These are phyloP conservation scores for Hyposoter didymator DNA, from an alignment of 2,888 invertebrate genomes.

Conservation along the genomic window DNA sequence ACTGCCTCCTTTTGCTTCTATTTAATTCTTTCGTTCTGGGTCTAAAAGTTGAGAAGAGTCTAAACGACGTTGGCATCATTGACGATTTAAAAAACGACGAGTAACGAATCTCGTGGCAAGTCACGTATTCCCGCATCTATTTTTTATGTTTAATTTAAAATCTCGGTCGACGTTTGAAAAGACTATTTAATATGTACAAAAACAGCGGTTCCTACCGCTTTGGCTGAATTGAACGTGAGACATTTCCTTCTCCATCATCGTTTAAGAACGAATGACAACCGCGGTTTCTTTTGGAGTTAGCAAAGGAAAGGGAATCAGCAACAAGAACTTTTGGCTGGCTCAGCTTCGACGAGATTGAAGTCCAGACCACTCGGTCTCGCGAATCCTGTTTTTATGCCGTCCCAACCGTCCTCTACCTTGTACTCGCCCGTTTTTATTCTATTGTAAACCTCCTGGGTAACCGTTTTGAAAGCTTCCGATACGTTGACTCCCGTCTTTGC, in stretches of 20 bases:
- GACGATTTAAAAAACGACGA: conserved; percentile 39
- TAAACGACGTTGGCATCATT: conserved; percentile 53
- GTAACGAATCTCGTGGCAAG: conserved; percentile 14
- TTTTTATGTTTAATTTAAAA: not conserved
- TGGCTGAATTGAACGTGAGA: not conserved
- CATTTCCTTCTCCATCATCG: not conserved
- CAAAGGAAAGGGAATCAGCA: conserved; percentile 86
- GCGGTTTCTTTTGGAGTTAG: not conserved
- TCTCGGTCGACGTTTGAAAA: not conserved
- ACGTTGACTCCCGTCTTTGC: conserved; percentile 97
- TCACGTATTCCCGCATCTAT: not conserved
- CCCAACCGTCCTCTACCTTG: conserved; percentile 97
- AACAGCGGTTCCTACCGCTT: not conserved
- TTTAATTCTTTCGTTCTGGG: conserved; percentile 32
- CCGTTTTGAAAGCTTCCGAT: conserved; percentile 95
- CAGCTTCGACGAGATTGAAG: conserved; percentile 94
- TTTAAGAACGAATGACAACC: not conserved
- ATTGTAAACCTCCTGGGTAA: conserved; percentile 96
- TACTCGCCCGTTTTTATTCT: conserved; percentile 96
- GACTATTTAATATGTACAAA: conserved; percentile 6
- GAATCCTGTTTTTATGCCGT: conserved; percentile 97
- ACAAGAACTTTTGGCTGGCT: conserved; percentile 95
- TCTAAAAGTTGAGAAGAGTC: conserved; percentile 9
- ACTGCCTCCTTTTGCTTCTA: conserved; percentile 34
- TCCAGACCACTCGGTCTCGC: conserved; percentile 92